Conservation (phyloP, 2,113 vertebrate genomes). For the Seriola aureovittata region DNA sequence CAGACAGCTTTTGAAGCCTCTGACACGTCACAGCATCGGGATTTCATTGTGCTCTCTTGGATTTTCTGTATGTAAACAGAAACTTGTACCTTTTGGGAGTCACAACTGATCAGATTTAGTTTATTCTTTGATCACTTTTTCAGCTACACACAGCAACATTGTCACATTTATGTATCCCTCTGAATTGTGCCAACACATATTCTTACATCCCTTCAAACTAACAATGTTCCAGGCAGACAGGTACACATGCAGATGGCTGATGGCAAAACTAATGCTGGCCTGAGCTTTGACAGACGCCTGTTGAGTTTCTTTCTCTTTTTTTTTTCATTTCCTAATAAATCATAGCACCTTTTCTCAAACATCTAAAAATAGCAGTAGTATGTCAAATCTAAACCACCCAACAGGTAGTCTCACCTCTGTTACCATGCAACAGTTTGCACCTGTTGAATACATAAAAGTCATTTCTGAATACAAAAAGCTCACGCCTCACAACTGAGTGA, state of each 20-base stretch:
- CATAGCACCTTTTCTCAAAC: conserved; percentile 37
- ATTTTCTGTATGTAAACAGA: conserved; percentile 19
- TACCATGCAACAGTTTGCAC: conserved; percentile 79
- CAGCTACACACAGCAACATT: not conserved
- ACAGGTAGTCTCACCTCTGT: conserved; percentile 58
- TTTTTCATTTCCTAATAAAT: conserved; percentile 36
- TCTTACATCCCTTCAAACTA: conserved; percentile 16
- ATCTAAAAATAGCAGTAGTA: conserved; percentile 50
- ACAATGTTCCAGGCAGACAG: conserved; percentile 28
- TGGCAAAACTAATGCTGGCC: conserved; percentile 31
- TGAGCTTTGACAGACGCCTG: conserved; percentile 35
- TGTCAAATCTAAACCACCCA: conserved; percentile 35
- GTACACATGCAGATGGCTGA: conserved; percentile 43
- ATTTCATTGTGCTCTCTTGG: not conserved
- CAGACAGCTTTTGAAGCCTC: not conserved
- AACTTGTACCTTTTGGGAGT: not conserved
- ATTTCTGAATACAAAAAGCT: conserved; percentile 31
- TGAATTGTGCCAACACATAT: conserved; percentile 26
- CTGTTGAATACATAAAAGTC: conserved; percentile 67
- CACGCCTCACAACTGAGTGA: not conserved
- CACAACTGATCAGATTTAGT: not conserved
- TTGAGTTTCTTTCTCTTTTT: not conserved
- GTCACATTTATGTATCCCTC: conserved; percentile 12
- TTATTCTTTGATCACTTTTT: conserved; percentile 4
- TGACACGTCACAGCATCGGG: not conserved